Evolutionary conservation across 2,888 invertebrate species (phyloP), one percentile per base, ranked within the genome.

Genomic region (Frankliniella intonsa): DNA sequence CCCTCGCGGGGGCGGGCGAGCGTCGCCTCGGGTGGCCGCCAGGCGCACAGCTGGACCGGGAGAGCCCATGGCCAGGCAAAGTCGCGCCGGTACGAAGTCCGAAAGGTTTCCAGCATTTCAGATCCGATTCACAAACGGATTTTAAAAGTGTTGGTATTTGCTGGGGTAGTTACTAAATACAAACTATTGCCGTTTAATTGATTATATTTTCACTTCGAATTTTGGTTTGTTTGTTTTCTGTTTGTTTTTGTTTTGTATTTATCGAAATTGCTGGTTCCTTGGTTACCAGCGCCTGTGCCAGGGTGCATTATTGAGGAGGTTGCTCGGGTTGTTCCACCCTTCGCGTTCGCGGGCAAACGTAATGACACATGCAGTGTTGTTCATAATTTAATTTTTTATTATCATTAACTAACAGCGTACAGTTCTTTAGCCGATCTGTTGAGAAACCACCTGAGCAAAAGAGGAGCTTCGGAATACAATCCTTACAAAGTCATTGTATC

Each of bases 391-490:
- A 38, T 38, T 38, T 5, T 38, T 38, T 38, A 38, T 38, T 5
- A 38, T 38, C 38, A 38, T 38, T 38, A 38, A 38, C 25, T 76
- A 76, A 25, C 69, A 76, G 69, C 69, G 9, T 25, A 76, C 69
- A 76, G 69, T 76, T 76, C 69, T 76, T 22, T 12, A 76, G 69
- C 69, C 9, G 12, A 25, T 12, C 22, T 76, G 69, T 12, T 25
- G 25, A 76, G 69, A 76, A 76, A 76, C 69, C 69, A 22, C 25
- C 69, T 76, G 69, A 76, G 69, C 69, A 76, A 25, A 22, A 76
- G 25, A 76, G 17, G 19, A 11, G 69, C 69, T 11, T 25, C 22
- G 22, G 25, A 38, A 25, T 25, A 76, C 38, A 38, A 38, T 25
- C 25, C 69, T 76, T 76, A 8, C 22, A 76, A 62, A 25, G 22